Evolutionary conservation across 2,797 vertebrate genomes (phyloP).

Genomic region (Tolypeutes matacus): DNA sequence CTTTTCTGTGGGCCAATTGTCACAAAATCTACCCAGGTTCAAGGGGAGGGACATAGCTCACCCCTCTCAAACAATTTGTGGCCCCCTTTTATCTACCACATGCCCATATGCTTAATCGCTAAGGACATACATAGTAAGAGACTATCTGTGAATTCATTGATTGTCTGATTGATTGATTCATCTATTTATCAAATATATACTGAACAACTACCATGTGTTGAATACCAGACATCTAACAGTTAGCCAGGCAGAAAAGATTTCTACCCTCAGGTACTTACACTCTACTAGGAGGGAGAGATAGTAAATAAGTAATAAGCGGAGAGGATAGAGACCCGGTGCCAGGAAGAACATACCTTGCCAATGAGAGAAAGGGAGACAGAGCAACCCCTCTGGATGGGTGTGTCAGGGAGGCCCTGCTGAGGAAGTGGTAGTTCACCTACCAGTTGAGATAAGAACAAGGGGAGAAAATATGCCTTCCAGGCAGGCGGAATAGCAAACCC

Average conservation of each 20-base stretch:
- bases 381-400: neutral
- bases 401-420: no score
- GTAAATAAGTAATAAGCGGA: neutral
- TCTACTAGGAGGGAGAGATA: no score
- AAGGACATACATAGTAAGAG: neutral
- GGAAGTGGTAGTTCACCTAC: neutral
- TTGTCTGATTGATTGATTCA: neutral
- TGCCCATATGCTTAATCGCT: neutral
- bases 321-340: neutral
- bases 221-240: neutral
- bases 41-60: neutral
- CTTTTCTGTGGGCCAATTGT: neutral
- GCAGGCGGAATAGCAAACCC: neutral
- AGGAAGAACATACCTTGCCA: fast-evolving
- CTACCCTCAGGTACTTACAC: neutral
- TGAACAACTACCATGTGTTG: neutral
- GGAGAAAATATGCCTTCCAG: neutral
- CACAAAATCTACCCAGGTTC: neutral
- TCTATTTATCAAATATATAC: neutral
- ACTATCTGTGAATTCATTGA: neutral
- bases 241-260: neutral
- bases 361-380: neutral
- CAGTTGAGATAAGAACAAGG: neutral
- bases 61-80: neutral
- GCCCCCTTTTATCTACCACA: neutral